Evolutionary conservation across 2,797 vertebrate genomes (phyloP), one percentile per base, ranked within the genome.

Genomic region (Austrolebias charrua): DNA sequence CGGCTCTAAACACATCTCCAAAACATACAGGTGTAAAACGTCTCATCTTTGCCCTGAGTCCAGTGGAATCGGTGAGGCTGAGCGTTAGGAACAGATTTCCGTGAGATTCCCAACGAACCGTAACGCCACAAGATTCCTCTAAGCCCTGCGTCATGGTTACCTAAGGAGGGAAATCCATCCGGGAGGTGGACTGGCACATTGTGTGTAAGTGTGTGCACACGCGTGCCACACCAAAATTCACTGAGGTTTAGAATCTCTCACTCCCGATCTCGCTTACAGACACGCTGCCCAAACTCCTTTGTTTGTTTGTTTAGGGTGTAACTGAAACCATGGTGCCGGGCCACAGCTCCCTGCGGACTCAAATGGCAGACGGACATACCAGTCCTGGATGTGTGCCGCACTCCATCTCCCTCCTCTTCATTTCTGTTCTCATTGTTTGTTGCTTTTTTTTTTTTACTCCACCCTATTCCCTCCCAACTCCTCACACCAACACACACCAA

Each of bases 231-330:
- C 54, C 31, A 67, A 80, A 55, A 74, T 65, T 55, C 58, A 60
- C 18, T 0, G 53, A 55, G 64, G 75, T 66, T 69, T 55, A 60
- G 44, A 48, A 45, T 57, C 60, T 68, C 69, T 60, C 56, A 52
- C 65, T 69, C 24, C 56, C 56, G 48, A 49, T 52, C 60, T 31
- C 50, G 10, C 63, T 60, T 48, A 15, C 66, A 63, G 63, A 72
- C 61, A 74, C 70, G 66, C 46, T 77, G 76, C 79, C 80, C 76
- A 73, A 67, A 71, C 66, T 70, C 66, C 58, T 74, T 81, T 85
- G 86, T 92, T 90, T 93, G 85, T 92, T 93, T 94, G 89, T 90
- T 91, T 91, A 88, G 90, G 90, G 90, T 84, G 90, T 89, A 84
- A 83, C 90, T 80, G 91, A 92, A 93, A 92, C 93, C 91, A 92